Conservation (phyloP, 2,797 vertebrate genomes). For the Parotocinclus haroldoi region DNA sequence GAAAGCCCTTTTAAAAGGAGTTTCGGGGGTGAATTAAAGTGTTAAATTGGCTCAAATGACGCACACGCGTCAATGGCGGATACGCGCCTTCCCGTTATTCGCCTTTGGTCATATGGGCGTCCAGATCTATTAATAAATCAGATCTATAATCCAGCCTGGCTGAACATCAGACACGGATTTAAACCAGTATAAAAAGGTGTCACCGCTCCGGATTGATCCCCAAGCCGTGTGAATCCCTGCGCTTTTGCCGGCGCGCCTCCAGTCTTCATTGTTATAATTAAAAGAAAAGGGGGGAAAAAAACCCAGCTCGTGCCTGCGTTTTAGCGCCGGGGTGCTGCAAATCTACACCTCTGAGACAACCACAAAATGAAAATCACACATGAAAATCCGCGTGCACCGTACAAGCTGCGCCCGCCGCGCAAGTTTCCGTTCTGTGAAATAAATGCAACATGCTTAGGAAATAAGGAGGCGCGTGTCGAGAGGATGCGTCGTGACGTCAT, state of each 20-base stretch:
- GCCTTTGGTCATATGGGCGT: not conserved
- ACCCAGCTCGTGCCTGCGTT: not conserved
- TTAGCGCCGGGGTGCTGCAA: not conserved
- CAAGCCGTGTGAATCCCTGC: not conserved
- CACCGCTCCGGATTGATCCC: not conserved
- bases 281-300: not conserved
- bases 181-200: not conserved
- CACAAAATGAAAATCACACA: not conserved
- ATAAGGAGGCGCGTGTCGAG: not conserved
- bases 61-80: conserved; percentile 3
- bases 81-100: not conserved
- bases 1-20: not conserved
- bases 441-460: not conserved
- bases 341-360: not conserved
- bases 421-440: not conserved
- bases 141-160: not conserved
- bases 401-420: not conserved
- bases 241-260: not conserved
- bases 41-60: not conserved
- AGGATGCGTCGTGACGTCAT: not conserved
- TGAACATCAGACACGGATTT: not conserved
- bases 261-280: not conserved
- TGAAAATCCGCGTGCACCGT: not conserved
- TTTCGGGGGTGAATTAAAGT: not conserved
- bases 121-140: not conserved